Percentiles rank a stretch among this genome's conserved stretches.
phyloP scores from a whole-genome alignment of 2,888 invertebrate genomes.

The Drosophila acutilabella region DNA sequence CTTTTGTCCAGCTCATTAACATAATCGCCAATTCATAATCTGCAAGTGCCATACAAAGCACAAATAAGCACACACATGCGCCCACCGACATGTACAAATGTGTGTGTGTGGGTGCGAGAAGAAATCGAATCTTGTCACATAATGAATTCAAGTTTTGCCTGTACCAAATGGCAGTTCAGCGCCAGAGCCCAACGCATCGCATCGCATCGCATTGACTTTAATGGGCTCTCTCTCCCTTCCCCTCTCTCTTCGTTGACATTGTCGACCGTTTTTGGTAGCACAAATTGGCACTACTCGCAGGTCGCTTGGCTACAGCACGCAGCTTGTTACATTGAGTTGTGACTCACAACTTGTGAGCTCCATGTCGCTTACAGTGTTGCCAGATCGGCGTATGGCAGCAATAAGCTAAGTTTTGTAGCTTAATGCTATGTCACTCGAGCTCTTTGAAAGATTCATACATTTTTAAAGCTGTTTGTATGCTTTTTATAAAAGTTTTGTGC shows the following conservation, averaged over 20 bases:
- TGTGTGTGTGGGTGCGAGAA: conserved; percentile 8
- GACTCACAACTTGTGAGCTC: background rate
- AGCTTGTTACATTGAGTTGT: too few species aligned
- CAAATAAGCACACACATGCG: conserved; percentile 28
- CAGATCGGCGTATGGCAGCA: too few species aligned
- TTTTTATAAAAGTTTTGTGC: too few species aligned
- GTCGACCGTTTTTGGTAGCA: conserved; percentile 47
- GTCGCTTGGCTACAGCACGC: background rate
- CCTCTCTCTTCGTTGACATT: conserved; percentile 36
- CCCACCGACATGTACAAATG: background rate
- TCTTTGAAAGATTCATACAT: too few species aligned
- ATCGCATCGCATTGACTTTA: conserved; percentile 52
- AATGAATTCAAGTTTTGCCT: conserved; percentile 56
- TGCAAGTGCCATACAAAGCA: conserved; percentile 45
- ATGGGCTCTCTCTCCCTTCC: conserved; percentile 30
- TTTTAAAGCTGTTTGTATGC: too few species aligned
- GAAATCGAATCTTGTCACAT: conserved; percentile 56
- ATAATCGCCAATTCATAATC: conserved; percentile 79
- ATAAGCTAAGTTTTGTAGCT: too few species aligned
- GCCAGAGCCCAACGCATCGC: conserved; percentile 1
- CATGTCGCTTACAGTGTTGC: background rate
- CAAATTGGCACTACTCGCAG: conserved; percentile 12
- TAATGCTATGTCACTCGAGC: too few species aligned
- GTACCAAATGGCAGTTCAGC: conserved; percentile 29
- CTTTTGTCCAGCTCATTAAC: conserved; percentile 63